Evolutionary conservation across 2,888 invertebrate species (phyloP), one percentile per base, ranked within the genome.

Genomic region (Yponomeuta cagnagella): DNA sequence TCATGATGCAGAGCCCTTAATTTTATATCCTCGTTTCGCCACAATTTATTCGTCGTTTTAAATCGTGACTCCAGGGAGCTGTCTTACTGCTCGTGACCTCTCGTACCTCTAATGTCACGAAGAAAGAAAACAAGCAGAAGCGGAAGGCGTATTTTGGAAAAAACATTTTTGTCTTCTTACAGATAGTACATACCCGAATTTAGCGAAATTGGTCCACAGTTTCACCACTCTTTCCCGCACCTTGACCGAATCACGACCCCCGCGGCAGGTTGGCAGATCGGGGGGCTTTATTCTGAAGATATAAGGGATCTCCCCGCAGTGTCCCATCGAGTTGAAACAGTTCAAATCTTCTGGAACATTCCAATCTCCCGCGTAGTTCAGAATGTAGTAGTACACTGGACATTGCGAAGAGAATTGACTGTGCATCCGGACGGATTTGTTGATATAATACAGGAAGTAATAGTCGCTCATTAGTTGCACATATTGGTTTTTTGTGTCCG

Each of bases 141-240:
- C 33, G 2, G 37, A 37, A 37, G 37, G 37, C 37, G 37, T 37
- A 37, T 37, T 43, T 43, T 43, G 8, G 43, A 43, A 43, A 43
- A 2, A 43, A 5, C 43, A 8, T 43, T 43, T 43, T 43, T 8
- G 43, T 6, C 37, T 43, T 43, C 43, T 43, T 43, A 8, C 43
- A 43, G 43, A 1, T 43, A 43, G 43, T 43, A 63, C 80, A 79
- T 82, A 93, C 93, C 93, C 88, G 75, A 82, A 86, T 84, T 88
- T 92, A 63, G 93, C 92, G 77, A 93, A 93, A 76, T 93, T 92
- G 0, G 92, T 92, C 91, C 93, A 93, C 87, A 93, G 83, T 77
- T 82, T 87, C 4, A 89, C 76, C 69, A 91, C 82, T 78, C 86
- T 83, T 33, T 76, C 82, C 74, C 87, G 84, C 23, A 87, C 89